Evolutionary conservation across 2,797 vertebrate genomes (phyloP).

Genomic region (Spondyliosoma cantharus): DNA sequence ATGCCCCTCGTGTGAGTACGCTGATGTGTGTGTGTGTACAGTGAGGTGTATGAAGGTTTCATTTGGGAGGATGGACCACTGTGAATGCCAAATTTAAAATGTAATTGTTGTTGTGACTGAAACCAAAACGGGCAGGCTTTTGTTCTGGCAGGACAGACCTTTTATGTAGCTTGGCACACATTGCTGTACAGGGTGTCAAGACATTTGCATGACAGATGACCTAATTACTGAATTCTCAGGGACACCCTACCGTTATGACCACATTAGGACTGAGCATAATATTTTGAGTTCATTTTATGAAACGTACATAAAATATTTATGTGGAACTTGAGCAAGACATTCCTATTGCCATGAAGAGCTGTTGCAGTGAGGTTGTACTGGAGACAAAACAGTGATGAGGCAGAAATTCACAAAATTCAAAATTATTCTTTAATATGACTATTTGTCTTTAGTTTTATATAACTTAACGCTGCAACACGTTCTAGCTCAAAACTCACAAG

Average conservation of each 20-base stretch:
- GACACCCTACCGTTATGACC: neutral
- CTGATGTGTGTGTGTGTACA: neutral
- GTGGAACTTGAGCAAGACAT: neutral
- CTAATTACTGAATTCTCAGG: slow-evolving; percentile 7
- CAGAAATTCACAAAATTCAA: neutral
- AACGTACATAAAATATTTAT: neutral
- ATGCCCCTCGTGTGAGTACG: neutral
- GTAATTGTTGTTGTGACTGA: neutral
- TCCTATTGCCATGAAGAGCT: neutral
- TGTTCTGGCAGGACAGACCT: slow-evolving; percentile 4
- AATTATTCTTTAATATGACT: neutral
- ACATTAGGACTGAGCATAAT: neutral
- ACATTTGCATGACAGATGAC: neutral
- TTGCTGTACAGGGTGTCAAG: neutral
- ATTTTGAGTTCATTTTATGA: neutral
- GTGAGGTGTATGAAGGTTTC: neutral
- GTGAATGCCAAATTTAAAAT: slow-evolving; percentile 22
- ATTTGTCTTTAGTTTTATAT: neutral
- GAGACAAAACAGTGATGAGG: too few species aligned
- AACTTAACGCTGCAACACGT: neutral
- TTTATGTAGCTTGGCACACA: slow-evolving; percentile 6
- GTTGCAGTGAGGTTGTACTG: too few species aligned
- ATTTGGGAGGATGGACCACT: neutral
- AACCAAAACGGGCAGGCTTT: slow-evolving; percentile 12
- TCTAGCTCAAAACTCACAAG: too few species aligned